Base-by-base conservation (phyloP, 2,113 vertebrate genomes). In the Heteronetta atricapilla region DNA sequence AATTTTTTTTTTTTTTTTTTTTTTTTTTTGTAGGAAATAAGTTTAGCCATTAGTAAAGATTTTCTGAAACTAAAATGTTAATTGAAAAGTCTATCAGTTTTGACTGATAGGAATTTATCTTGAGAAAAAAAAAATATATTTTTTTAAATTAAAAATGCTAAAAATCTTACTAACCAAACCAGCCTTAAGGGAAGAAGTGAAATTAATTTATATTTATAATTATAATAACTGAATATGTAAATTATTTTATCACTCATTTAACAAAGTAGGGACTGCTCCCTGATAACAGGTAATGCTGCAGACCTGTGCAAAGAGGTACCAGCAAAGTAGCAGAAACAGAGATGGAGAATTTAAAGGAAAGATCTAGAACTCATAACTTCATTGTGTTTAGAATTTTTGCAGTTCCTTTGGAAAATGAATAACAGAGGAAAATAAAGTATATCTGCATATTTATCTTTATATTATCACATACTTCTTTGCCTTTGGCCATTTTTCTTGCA, bases 121-220 rank as follows among this genome's bases (percentile, higher is more conserved):
- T 38, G 6, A 67, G 21, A 13, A 1, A 10, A 76, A 60, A 25
- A 23, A 25, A 23, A 50, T 0, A n/a, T 3, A 7, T 3, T 3
- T 42, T 62, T 69, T 81, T 81, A 10, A 20, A 21, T 62, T 44
- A 70, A 70, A 70, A 1, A 40, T 26, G 22, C 13, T 56, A 55
- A 80, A 77, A 74, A 34, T 21, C 5, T 63, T 80, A 13, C 46
- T 68, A 56, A 80, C 44, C 21, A 80, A 64, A 76, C 2, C 10
- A 64, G 5, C 28, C 15, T 83, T 6, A 22, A 83, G 23, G 13
- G 46, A 86, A 76, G 21, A 73, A 46, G 3, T 40, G 8, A 1
- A 60, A 62, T 42, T 60, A 40, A 55, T 68, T 86, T 46, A 46
- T 90, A 59, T 52, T 67, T 77, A 40, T 2, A 60, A 80, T 22